Percentiles rank a stretch among this genome's conserved stretches.
These are phyloP conservation scores for Schizopygopsis pylzovi DNA, from an alignment of 2,797 vertebrate genomes.

Conservation along the genomic window DNA sequence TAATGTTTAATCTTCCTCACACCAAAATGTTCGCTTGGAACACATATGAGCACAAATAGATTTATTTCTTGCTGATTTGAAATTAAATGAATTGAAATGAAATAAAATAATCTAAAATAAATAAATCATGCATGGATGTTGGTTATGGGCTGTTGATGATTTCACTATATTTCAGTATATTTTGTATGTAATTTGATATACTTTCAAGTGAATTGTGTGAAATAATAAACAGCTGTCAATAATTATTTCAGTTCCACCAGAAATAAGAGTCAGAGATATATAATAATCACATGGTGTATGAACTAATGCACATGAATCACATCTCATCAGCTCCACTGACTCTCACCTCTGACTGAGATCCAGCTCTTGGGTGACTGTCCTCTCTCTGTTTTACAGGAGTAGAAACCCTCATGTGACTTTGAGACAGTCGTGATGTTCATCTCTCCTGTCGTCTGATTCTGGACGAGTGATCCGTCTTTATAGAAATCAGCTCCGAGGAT, in stretches of 20 bases:
- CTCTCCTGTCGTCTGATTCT: constrained; percentile 10
- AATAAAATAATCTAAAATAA: no score
- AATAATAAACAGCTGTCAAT: no score
- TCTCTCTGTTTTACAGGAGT: constrained; percentile 30
- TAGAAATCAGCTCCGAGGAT: constrained; percentile 38
- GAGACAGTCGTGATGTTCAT: constrained; percentile 26
- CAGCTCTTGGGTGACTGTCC: constrained; percentile 33
- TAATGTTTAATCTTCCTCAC: no score
- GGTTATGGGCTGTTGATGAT: neutral
- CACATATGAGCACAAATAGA: no score
- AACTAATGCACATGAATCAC: neutral
- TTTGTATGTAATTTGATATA: neutral
- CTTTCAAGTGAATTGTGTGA: neutral
- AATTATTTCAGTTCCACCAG: neutral
- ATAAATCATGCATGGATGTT: no score
- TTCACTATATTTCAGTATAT: neutral
- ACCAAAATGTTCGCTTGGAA: no score
- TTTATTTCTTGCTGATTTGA: no score
- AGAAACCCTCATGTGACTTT: constrained; percentile 30
- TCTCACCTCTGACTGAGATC: constrained; percentile 23
- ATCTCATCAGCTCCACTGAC: neutral
- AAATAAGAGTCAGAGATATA: no score
- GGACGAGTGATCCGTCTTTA: constrained; percentile 9
- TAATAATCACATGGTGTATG: no score
- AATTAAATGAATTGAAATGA: no score